Percentiles rank a stretch among this genome's conserved stretches.
These are phyloP conservation scores for Hololepta plana DNA, from an alignment of 2,888 invertebrate species.

Conservation along the genomic window DNA sequence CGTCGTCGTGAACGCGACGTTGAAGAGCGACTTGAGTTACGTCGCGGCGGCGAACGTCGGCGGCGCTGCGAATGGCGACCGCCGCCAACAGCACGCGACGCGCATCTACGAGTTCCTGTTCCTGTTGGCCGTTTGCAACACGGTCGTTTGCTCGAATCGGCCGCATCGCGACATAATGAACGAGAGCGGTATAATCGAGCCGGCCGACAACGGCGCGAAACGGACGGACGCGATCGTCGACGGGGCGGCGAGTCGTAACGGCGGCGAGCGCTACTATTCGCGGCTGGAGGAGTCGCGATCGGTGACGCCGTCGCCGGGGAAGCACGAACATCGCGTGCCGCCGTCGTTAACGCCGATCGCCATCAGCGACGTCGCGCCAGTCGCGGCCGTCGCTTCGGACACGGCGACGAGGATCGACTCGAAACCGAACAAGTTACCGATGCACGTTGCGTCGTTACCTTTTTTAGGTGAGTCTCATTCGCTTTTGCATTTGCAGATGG, in stretches of 20 bases:
- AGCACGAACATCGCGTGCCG: too few relatives aligned
- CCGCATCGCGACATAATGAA: constrained; percentile 61
- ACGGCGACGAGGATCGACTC: constrained; percentile 10
- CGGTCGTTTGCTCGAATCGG: constrained; percentile 81
- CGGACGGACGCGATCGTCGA: too few relatives aligned
- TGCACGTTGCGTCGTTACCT: too few relatives aligned
- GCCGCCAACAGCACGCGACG: constrained; percentile 37
- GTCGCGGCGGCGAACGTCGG: constrained; percentile 5
- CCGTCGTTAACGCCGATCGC: constrained; percentile 33
- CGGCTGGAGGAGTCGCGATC: constrained; percentile 61
- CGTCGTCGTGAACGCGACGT: constrained; percentile 30
- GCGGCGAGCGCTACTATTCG: too few relatives aligned
- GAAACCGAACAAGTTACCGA: constrained; percentile 25
- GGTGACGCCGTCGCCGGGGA: constrained; percentile 48
- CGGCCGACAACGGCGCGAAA: constrained; percentile 18
- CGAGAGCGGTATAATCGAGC: constrained; percentile 43
- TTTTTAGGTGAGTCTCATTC: constrained; percentile 11
- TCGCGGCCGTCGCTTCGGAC: constrained; percentile 19
- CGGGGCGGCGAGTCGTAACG: too few relatives aligned
- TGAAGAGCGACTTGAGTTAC: constrained; percentile 33
- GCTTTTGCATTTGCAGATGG: not conserved
- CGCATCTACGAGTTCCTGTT: constrained; percentile 77
- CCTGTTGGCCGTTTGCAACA: constrained; percentile 87
- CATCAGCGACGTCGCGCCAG: constrained; percentile 36
- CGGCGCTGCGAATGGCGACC: too few relatives aligned